Percentiles rank a stretch among this genome's conserved stretches.
phyloP scores from a whole-genome alignment of 64 coral and sea anemone genomes.

The Trachythela sp. region DNA sequence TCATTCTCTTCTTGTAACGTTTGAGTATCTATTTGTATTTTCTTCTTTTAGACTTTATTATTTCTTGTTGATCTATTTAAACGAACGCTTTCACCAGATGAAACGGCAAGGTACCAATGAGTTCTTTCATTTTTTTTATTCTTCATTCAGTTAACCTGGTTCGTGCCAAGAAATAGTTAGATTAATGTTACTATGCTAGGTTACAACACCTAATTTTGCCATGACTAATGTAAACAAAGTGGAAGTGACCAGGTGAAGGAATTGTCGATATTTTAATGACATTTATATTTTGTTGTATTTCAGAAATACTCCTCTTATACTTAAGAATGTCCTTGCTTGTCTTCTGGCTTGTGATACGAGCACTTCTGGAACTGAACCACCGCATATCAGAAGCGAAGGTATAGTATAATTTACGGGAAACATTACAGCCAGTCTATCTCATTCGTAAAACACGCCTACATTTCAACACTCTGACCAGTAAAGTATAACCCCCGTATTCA shows the following conservation, averaged over 20 bases:
- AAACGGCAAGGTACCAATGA: slow-evolving; percentile 65
- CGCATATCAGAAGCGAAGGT: slow-evolving; percentile 74
- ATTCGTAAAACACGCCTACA: too few species aligned
- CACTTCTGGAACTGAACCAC: slow-evolving; percentile 60
- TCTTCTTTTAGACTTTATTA: slow-evolving; percentile 57
- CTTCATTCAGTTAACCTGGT: not conserved
- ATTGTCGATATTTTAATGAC: too few species aligned
- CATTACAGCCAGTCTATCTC: not conserved
- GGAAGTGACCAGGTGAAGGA: too few species aligned
- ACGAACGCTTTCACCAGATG: slow-evolving; percentile 51
- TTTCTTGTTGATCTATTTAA: slow-evolving; percentile 76
- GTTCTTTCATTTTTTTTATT: not conserved
- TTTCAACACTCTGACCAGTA: too few species aligned
- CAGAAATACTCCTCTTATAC: slow-evolving; percentile 59
- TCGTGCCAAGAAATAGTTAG: too few species aligned
- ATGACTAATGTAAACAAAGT: not conserved
- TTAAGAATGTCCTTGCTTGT: slow-evolving; percentile 63
- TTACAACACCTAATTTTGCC: not conserved
- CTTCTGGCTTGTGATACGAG: slow-evolving; percentile 64
- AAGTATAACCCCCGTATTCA: too few species aligned
- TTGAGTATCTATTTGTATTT: not conserved
- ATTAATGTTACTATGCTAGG: too few species aligned
- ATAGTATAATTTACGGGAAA: not conserved
- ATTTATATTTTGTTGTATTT: not conserved
- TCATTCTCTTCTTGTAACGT: not conserved